Base-by-base conservation (phyloP, 2,113 vertebrate genomes). In the Blennius ocellaris region DNA sequence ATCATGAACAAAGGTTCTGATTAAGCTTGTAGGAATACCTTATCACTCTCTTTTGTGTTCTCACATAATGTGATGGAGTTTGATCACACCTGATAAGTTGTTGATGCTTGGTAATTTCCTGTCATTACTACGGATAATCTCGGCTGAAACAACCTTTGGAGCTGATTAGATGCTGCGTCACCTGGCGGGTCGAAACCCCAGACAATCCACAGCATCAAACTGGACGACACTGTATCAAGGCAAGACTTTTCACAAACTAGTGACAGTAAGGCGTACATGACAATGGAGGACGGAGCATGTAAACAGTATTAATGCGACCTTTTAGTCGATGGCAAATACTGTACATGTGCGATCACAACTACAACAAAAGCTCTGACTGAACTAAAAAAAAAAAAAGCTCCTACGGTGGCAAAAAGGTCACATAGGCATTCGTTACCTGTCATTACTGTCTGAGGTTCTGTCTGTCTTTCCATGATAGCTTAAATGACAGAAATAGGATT, bases 381-480 rank as follows among this genome's bases (percentile, higher is more conserved):
- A 39, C 10, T 61, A 62, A 52, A 50, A 5, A 54, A 62, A 52
- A 50, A 5, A 54, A 67, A 62, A 54, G 78, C 11, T 71, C 58
- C 78, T 86, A 83, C 69, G 54, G 57, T 6, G 49, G 52, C 62
- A 44, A 38, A 9, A 54, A 66, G 73, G 55, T 70, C 82, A 64
- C 49, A 44, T 47, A 63, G 54, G 52, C 55, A 59, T 84, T 49
- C 51, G 80, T 87, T 94, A 94, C 93, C 94, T 93, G 87, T 92
- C 92, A 55, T 89, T 88, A 90, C 84, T 83, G 82, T 88, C 91
- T 87, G 78, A 73, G 73, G 85, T 68, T 84, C 89, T 87, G 72
- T 92, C 86, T 82, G 91, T 79, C 77, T 90, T 93, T 93, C 91
- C 90, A 57, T 89, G 91, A 84, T 87, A 86, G 91, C 93, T 94